Percentiles rank a stretch among this genome's conserved stretches.
phyloP scores from a whole-genome alignment of 2,113 vertebrate genomes.

The Hippocampus abdominalis region DNA sequence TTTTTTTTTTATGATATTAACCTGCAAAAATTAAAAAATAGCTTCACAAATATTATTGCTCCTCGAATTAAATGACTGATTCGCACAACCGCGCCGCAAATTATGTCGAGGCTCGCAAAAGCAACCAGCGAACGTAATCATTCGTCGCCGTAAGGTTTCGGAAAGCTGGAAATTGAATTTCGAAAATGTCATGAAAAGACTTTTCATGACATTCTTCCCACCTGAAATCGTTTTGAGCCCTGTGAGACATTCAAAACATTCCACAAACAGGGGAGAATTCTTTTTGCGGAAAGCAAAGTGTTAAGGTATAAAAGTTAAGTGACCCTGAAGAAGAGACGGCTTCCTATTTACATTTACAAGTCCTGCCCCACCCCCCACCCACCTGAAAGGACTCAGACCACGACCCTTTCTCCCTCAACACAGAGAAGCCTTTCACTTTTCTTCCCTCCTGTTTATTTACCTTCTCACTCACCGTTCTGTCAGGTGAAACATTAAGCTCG shows the following conservation, averaged over 20 bases:
- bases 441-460: conserved; percentile 50
- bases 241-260: not conserved
- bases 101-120: no score
- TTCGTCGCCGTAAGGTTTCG: no score
- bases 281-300: no score
- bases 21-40: no score
- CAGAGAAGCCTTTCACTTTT: conserved; percentile 61
- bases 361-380: conserved; percentile 39
- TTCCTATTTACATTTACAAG: conserved; percentile 75
- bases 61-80: no score
- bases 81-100: no score
- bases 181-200: not conserved
- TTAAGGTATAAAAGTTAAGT: not conserved
- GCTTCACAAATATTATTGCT: no score
- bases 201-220: not conserved
- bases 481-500: conserved; percentile 38
- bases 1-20: no score
- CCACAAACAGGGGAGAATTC: not conserved
- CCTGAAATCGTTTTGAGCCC: not conserved
- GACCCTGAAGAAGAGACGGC: conserved; percentile 49
- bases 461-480: conserved; percentile 48
- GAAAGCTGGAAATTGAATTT: not conserved
- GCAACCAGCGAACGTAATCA: no score
- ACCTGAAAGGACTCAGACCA: conserved; percentile 53
- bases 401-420: conserved; percentile 57